Percentiles rank a stretch among this genome's conserved stretches.
Conservation (phyloP, 2,888 invertebrate species). For the Rhopalosiphum nymphaeae region DNA sequence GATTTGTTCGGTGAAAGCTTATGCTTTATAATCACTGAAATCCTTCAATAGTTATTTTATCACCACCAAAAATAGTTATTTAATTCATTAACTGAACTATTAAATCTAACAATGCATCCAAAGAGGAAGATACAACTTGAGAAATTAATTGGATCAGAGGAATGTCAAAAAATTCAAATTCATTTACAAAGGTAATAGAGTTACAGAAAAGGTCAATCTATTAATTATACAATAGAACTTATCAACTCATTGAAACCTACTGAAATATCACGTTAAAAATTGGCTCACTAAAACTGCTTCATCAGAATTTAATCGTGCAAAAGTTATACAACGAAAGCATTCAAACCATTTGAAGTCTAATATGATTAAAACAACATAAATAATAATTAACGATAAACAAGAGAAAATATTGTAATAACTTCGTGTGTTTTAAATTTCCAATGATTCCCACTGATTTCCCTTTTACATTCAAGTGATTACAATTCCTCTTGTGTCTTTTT, state of each 20-base stretch:
- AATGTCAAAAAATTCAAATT: conserved; percentile 27
- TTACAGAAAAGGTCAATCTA: background rate
- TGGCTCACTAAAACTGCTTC: conserved; percentile 67
- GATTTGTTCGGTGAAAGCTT: no score
- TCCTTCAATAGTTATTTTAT: no score
- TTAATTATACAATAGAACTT: conserved; percentile 48
- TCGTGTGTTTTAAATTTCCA: conserved; percentile 50
- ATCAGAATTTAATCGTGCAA: conserved; percentile 65
- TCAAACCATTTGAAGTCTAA: background rate
- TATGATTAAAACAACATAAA: background rate
- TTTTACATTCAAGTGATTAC: conserved; percentile 68
- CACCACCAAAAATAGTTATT: no score
- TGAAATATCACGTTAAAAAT: conserved; percentile 67
- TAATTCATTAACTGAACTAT: no score
- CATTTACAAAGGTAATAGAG: conserved; percentile 13
- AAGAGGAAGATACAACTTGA: no score
- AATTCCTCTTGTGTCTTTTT: conserved; percentile 68
- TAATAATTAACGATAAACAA: conserved; percentile 65
- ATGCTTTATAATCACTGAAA: no score
- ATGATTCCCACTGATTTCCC: conserved; percentile 68
- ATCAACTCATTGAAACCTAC: conserved; percentile 65
- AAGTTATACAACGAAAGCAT: conserved; percentile 42
- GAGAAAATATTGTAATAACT: conserved; percentile 68
- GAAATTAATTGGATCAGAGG: no score
- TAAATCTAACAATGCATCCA: no score